Evolutionary conservation across 2,888 invertebrate species (phyloP).

Genomic region (Epirrita christyi): DNA sequence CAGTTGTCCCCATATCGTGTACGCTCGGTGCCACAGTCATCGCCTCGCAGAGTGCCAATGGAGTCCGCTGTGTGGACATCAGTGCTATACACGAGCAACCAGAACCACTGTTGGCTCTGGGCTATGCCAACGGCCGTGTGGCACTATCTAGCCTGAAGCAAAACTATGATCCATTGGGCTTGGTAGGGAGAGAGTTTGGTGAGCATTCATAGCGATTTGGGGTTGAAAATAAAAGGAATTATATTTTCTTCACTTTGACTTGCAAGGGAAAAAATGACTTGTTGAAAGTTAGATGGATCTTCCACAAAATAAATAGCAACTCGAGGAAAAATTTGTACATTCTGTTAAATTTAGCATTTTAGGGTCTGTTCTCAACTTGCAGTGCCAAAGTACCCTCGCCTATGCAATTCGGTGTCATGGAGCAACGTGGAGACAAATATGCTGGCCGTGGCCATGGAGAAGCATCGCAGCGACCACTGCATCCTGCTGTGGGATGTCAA

Average conservation of each 20-base stretch:
- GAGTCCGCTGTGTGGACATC: conserved; percentile 94
- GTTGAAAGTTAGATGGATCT: too few species aligned
- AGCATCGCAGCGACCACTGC: conserved; percentile 94
- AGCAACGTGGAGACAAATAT: conserved; percentile 92
- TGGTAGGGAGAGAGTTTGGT: conserved; percentile 92
- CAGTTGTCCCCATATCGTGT: conserved; percentile 89
- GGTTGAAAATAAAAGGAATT: too few species aligned
- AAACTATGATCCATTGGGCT: conserved; percentile 87
- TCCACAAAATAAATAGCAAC: too few species aligned
- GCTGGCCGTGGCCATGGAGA: conserved; percentile 94
- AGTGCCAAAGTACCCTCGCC: conserved; percentile 93
- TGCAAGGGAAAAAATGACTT: too few species aligned
- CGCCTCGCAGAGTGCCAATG: conserved; percentile 91
- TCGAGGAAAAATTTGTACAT: too few species aligned
- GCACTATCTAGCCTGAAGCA: conserved; percentile 91
- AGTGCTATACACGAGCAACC: conserved; percentile 89
- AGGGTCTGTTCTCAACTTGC: conserved; percentile 17
- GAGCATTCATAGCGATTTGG: too few species aligned
- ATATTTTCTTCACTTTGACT: too few species aligned
- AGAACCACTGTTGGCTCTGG: conserved; percentile 93
- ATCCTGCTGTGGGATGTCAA: conserved; percentile 95
- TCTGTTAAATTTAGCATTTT: neutral
- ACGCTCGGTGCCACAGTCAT: conserved; percentile 88
- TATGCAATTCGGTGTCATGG: conserved; percentile 95
- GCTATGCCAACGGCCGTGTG: conserved; percentile 95